Evolutionary conservation across 2,888 invertebrate genomes (phyloP).

Genomic region (Tachystola acroxantha): DNA sequence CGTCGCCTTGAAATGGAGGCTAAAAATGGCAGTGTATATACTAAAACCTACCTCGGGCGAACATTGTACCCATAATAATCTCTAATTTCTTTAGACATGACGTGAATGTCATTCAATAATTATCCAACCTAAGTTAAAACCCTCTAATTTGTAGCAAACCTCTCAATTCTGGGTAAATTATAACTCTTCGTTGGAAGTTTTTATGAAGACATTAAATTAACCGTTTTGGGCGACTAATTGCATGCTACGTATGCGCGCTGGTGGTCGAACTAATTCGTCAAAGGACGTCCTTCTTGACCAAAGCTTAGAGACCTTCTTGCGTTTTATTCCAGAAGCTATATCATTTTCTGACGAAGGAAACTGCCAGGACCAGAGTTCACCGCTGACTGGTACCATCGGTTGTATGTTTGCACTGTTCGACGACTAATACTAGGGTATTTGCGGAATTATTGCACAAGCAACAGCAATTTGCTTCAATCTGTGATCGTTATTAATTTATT

Average conservation of each 20-base stretch:
- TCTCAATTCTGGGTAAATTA: slow-evolving; percentile 12
- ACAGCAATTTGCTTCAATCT: slow-evolving; percentile 56
- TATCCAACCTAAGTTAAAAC: not conserved
- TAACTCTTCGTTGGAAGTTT: slow-evolving; percentile 9
- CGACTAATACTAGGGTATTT: slow-evolving; percentile 55
- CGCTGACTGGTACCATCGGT: slow-evolving; percentile 8
- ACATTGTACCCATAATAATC: too few species aligned
- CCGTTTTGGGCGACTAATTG: slow-evolving; percentile 16
- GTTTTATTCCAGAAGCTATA: too few species aligned
- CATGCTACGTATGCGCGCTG: slow-evolving; percentile 14
- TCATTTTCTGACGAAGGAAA: too few species aligned
- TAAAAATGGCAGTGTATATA: too few species aligned
- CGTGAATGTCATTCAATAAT: too few species aligned
- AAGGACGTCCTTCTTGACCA: slow-evolving; percentile 26
- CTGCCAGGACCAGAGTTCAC: not conserved
- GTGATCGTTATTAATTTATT: slow-evolving; percentile 29
- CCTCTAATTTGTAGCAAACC: slow-evolving; percentile 3
- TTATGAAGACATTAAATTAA: slow-evolving; percentile 18
- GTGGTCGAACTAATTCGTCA: slow-evolving; percentile 57
- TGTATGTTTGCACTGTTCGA: slow-evolving; percentile 62
- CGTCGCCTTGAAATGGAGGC: too few species aligned
- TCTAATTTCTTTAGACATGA: too few species aligned
- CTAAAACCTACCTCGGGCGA: too few species aligned
- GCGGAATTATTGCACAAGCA: slow-evolving; percentile 52
- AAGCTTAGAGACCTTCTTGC: not conserved